phyloP scores from a whole-genome alignment of 2,888 invertebrate species.

The Tortrix viridana region DNA sequence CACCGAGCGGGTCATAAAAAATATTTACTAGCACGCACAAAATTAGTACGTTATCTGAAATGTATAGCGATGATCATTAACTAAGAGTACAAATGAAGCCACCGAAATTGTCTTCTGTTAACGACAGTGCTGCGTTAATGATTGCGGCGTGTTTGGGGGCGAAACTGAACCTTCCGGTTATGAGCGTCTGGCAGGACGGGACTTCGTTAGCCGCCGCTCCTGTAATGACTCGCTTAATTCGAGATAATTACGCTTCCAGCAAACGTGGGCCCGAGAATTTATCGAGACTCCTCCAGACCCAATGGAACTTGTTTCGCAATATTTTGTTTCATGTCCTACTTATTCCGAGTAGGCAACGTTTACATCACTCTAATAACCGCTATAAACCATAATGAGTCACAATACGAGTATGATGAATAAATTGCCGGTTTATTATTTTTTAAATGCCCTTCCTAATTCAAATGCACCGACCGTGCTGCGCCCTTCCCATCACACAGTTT shows the following conservation, averaged over 20 bases:
- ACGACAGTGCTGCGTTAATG: constrained; percentile 65
- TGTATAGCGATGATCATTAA: constrained; percentile 53
- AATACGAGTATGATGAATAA: constrained; percentile 64
- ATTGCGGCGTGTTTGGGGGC: constrained; percentile 61
- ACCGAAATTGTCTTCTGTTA: constrained; percentile 61
- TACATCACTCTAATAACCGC: constrained; percentile 58
- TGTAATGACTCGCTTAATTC: constrained; percentile 79
- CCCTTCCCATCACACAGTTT: constrained; percentile 77
- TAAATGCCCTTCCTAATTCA: constrained; percentile 68
- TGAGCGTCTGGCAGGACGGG: constrained; percentile 57
- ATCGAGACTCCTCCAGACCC: constrained; percentile 59
- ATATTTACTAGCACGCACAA: constrained; percentile 31
- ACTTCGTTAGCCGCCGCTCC: constrained; percentile 71
- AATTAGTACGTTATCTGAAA: constrained; percentile 48
- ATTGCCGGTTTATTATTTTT: constrained; percentile 68
- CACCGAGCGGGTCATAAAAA: constrained; percentile 21
- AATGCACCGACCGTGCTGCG: constrained; percentile 64
- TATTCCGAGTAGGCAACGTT: constrained; percentile 59
- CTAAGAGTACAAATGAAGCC: constrained; percentile 56
- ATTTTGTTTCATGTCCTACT: constrained; percentile 54
- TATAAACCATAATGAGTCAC: constrained; percentile 64
- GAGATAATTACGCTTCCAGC: constrained; percentile 75
- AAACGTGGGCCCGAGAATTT: constrained; percentile 68
- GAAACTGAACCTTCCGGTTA: constrained; percentile 77
- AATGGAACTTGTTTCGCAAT: constrained; percentile 44